Conservation (phyloP, 92 coral and sea anemone species). For the Diadumene lineata region DNA sequence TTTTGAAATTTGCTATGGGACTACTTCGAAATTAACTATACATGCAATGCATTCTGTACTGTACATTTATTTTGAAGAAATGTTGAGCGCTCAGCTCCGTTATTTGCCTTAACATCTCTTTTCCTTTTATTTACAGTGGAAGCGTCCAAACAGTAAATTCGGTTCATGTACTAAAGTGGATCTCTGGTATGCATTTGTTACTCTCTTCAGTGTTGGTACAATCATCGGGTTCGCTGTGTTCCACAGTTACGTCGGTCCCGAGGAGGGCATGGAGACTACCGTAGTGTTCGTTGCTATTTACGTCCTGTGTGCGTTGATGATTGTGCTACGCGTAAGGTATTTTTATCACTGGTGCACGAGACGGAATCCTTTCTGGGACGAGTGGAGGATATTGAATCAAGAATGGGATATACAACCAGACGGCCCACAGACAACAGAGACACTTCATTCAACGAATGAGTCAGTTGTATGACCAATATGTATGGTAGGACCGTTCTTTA, state of each 20-base stretch:
- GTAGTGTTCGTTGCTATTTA: conserved; percentile 90
- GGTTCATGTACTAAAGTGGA: conserved; percentile 94
- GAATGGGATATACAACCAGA: conserved; percentile 67
- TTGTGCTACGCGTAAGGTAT: conserved; percentile 71
- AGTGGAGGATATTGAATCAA: conserved; percentile 82
- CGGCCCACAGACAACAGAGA: conserved; percentile 16
- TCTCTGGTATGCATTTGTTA: conserved; percentile 85
- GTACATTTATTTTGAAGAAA: too few relatives aligned
- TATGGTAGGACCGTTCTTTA: background rate
- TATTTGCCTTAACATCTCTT: too few relatives aligned
- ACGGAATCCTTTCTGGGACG: conserved; percentile 84
- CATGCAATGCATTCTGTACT: too few relatives aligned
- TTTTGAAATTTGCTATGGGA: too few relatives aligned
- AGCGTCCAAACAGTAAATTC: conserved; percentile 70
- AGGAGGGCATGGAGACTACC: conserved; percentile 69
- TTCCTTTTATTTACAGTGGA: conserved; percentile 68
- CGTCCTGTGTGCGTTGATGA: conserved; percentile 86
- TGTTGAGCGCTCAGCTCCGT: too few relatives aligned
- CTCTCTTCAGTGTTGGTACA: conserved; percentile 76
- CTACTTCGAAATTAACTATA: too few relatives aligned
- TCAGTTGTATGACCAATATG: background rate
- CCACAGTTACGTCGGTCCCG: conserved; percentile 67
- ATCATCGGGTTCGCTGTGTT: conserved; percentile 82
- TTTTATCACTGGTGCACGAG: conserved; percentile 90
- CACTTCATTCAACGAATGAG: background rate